These are phyloP conservation scores for Zapornia atra DNA, from an alignment of 2,113 vertebrate genomes.

Conservation along the genomic window DNA sequence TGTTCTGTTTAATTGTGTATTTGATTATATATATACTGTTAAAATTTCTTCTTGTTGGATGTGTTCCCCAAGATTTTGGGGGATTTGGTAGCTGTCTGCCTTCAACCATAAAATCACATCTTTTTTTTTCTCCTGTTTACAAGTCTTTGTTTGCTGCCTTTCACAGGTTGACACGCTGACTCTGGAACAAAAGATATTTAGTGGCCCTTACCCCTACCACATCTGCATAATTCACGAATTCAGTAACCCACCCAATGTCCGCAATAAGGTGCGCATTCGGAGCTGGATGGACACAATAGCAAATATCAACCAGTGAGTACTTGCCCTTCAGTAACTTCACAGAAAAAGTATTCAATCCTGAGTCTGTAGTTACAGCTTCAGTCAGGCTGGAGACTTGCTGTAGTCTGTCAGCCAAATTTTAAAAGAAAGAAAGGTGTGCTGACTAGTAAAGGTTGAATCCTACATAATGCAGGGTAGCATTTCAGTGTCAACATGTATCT, in stretches of 20 bases:
- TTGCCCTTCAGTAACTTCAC: background rate
- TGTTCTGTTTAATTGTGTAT: background rate
- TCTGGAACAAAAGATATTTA: constrained; percentile 92
- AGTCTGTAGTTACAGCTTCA: background rate
- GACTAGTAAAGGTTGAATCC: background rate
- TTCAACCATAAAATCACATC: background rate
- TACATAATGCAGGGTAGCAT: background rate
- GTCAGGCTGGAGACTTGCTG: background rate
- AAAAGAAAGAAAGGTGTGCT: background rate
- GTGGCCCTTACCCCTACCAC: constrained; percentile 96
- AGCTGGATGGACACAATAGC: constrained; percentile 99
- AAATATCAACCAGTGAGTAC: constrained; percentile 96
- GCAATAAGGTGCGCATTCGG: constrained; percentile 95
- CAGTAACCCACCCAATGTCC: constrained; percentile 97
- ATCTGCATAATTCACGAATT: constrained; percentile 97
- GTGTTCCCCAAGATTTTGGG: background rate
- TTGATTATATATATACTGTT: background rate
- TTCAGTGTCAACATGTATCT: background rate
- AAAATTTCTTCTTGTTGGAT: background rate
- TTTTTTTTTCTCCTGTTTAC: background rate
- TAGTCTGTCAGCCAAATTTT: background rate
- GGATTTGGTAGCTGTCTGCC: background rate
- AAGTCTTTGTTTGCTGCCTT: background rate
- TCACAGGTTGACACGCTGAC: constrained; percentile 89
- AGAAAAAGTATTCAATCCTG: background rate